phyloP scores from a whole-genome alignment of 2,797 vertebrate genomes.

The Protosalanx chinensis region DNA sequence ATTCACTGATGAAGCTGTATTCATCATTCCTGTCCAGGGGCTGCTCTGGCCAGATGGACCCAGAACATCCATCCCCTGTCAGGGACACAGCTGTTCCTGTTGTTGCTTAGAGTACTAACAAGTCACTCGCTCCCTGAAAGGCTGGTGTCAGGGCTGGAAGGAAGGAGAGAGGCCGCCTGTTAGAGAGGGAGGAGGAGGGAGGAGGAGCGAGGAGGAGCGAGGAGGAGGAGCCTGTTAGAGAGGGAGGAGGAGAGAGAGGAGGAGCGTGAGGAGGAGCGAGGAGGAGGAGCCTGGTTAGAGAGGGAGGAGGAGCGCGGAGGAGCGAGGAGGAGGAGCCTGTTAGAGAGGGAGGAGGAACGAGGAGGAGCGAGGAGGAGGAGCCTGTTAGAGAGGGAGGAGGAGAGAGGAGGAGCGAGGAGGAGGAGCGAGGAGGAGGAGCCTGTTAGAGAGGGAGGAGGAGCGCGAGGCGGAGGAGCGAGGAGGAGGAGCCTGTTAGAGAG shows the following conservation, averaged over 20 bases:
- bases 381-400: not conserved
- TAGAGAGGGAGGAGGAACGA: no score
- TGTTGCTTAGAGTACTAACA: constrained; percentile 99
- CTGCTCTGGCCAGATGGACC: constrained; percentile 99
- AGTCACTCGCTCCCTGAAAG: constrained; percentile 96
- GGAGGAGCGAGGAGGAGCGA: not conserved
- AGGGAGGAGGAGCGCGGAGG: no score
- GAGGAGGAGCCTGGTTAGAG: no score
- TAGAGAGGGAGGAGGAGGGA: constrained; percentile 46
- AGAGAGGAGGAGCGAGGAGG: not conserved
- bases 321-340: no score
- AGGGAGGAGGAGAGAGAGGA: constrained; percentile 10
- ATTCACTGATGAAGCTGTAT: constrained; percentile 99
- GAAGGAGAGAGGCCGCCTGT: constrained; percentile 60
- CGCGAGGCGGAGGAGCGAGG: no score
- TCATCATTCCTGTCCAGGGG: constrained; percentile 99
- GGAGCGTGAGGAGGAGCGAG: constrained; percentile 7
- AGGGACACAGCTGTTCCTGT: constrained; percentile 99
- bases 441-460: no score
- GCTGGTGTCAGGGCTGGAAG: constrained; percentile 83
- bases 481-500: not conserved
- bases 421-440: no score
- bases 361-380: no score
- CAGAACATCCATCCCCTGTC: constrained; percentile 99
- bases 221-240: not conserved